Conservation (phyloP, 2,888 invertebrate species). For the Polyploca ridens region DNA sequence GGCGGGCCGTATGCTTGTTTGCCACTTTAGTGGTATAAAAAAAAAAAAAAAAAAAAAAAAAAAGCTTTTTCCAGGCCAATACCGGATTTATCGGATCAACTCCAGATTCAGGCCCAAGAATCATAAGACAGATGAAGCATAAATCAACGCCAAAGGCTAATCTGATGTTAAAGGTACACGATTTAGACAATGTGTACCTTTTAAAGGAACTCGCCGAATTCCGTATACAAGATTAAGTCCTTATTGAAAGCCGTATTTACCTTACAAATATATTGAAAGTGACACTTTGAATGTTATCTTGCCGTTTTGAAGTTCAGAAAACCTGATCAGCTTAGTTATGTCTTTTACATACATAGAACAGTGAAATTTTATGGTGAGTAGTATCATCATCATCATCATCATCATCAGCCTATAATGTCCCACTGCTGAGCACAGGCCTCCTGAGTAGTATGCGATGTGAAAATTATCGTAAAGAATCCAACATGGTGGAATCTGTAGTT, state of each 20-base stretch:
- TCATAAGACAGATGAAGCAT: not conserved
- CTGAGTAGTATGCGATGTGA: too few relatives aligned
- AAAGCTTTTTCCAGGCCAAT: not conserved
- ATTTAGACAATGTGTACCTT: constrained; percentile 45
- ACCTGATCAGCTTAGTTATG: not conserved
- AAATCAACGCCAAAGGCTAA: constrained; percentile 12
- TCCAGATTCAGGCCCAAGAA: constrained; percentile 3
- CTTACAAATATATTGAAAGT: constrained; percentile 9
- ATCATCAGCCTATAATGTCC: too few relatives aligned
- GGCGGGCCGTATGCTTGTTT: too few relatives aligned
- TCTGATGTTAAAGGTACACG: constrained; percentile 2
- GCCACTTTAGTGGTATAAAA: too few relatives aligned
- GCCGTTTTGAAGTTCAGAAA: not conserved
- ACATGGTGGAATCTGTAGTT: too few relatives aligned
- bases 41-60: too few relatives aligned
- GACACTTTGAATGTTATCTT: not conserved
- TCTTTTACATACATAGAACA: too few relatives aligned
- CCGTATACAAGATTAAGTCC: constrained; percentile 49
- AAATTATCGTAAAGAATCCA: too few relatives aligned
- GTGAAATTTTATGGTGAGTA: too few relatives aligned
- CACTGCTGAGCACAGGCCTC: too few relatives aligned
- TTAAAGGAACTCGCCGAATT: constrained; percentile 33
- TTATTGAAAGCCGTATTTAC: constrained; percentile 21
- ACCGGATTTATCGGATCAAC: constrained; percentile 8
- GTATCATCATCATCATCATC: too few relatives aligned